Conservation (phyloP, 1,140 invertebrate genomes). For the Drosophila auraria region DNA sequence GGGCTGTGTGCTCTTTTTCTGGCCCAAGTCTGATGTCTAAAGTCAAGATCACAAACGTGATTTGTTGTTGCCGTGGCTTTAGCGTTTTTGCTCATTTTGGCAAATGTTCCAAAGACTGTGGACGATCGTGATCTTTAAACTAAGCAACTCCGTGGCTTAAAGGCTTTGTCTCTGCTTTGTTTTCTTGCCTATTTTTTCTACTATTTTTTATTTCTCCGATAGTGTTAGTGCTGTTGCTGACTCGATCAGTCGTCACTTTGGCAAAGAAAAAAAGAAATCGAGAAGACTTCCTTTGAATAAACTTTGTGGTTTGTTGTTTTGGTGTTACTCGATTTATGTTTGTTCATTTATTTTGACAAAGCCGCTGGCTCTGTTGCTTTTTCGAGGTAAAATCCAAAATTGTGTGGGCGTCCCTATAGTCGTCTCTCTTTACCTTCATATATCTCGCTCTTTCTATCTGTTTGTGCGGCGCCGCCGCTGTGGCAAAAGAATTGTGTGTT, state of each 20-base stretch:
- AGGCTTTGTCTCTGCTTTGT: slow-evolving; percentile 45
- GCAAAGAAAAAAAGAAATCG: neutral
- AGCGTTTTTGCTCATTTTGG: slow-evolving; percentile 70
- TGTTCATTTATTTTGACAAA: slow-evolving; percentile 74
- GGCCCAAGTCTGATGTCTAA: slow-evolving; percentile 57
- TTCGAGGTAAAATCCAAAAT: slow-evolving; percentile 7
- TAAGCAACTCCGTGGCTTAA: slow-evolving; percentile 56
- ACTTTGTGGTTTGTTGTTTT: slow-evolving; percentile 34
- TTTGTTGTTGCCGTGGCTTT: slow-evolving; percentile 62
- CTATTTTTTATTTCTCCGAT: slow-evolving; percentile 1
- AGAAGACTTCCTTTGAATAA: slow-evolving; percentile 38
- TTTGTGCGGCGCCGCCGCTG: slow-evolving; percentile 51
- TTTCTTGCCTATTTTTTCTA: slow-evolving; percentile 33
- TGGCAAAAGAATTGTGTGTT: slow-evolving; percentile 55
- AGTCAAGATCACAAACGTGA: slow-evolving; percentile 83
- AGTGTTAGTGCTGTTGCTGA: slow-evolving; percentile 48
- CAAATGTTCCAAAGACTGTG: slow-evolving; percentile 61
- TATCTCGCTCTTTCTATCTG: slow-evolving; percentile 18
- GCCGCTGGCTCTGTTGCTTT: slow-evolving; percentile 26
- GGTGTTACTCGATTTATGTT: slow-evolving; percentile 70
- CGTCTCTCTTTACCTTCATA: slow-evolving; percentile 7
- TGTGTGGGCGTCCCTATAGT: slow-evolving; percentile 49
- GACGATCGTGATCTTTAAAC: slow-evolving; percentile 81
- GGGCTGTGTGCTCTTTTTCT: slow-evolving; percentile 47
- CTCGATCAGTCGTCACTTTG: slow-evolving; percentile 79